A percentile compares a stretch with the other conserved stretches of the same genome.
Evolutionary conservation across 1,140 invertebrate species (phyloP).

Genomic region (Anastatus disparis): DNA sequence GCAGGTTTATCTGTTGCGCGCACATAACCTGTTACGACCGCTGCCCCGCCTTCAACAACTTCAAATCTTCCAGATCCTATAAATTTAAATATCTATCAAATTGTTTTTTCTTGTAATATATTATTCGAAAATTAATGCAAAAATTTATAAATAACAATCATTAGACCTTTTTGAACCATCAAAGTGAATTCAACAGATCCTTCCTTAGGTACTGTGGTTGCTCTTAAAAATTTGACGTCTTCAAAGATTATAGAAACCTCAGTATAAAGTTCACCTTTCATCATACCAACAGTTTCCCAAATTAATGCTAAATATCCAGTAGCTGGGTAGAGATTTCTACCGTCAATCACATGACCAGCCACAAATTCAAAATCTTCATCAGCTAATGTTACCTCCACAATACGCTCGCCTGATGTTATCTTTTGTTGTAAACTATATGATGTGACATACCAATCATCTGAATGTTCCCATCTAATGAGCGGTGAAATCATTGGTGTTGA

Average conservation of each 20-base stretch:
- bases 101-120: too few relatives aligned
- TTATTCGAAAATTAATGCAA: background rate
- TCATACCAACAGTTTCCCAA: constrained; percentile 88
- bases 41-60: constrained; percentile 78
- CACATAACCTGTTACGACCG: constrained; percentile 83
- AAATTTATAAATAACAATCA: background rate
- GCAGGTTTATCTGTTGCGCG: constrained; percentile 65
- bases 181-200: constrained; percentile 80
- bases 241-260: constrained; percentile 87
- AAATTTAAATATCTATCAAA: too few relatives aligned
- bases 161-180: constrained; percentile 84
- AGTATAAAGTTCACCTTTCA: constrained; percentile 76
- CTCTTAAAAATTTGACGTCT: constrained; percentile 84
- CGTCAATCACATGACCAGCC: constrained; percentile 88
- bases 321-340: constrained; percentile 87
- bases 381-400: constrained; percentile 70
- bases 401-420: constrained; percentile 73
- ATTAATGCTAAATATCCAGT: constrained; percentile 87
- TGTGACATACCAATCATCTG: constrained; percentile 78
- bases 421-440: constrained; percentile 72
- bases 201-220: constrained; percentile 81
- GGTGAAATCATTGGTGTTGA: constrained; percentile 79
- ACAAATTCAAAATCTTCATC: constrained; percentile 82
- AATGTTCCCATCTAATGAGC: constrained; percentile 89
- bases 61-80: constrained; percentile 62